Conservation (phyloP, 2,797 vertebrate species). For the Alfaro cultratus region DNA sequence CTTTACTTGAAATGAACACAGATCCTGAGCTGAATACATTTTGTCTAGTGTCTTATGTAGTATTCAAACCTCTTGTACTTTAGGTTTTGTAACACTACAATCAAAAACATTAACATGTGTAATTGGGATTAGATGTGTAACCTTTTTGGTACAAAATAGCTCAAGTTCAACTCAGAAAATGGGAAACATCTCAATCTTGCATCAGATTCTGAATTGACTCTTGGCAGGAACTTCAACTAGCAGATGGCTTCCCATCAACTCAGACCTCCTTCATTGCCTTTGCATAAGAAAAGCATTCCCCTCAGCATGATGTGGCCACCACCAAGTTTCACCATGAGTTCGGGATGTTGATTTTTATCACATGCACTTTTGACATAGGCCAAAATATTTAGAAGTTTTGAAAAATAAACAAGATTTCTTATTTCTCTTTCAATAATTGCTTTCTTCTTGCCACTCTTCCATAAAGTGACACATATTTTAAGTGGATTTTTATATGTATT, state of each 20-base stretch:
- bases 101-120: not conserved
- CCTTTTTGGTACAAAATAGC: not conserved
- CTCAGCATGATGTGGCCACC: not conserved
- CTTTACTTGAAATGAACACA: constrained; percentile 2
- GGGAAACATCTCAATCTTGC: not conserved
- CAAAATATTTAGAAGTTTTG: not conserved
- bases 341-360: not conserved
- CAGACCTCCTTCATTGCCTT: not conserved
- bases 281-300: not conserved
- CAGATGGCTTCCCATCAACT: not conserved
- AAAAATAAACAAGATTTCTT: not conserved
- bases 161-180: not conserved
- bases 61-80: not conserved
- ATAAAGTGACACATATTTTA: not conserved
- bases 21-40: constrained; percentile 10
- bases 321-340: not conserved
- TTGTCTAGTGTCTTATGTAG: not conserved
- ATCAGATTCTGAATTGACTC: not conserved
- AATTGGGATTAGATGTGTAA: not conserved
- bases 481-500: too few species aligned
- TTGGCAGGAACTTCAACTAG: not conserved
- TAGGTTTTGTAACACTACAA: not conserved
- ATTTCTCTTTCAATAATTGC: not conserved
- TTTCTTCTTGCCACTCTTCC: not conserved
- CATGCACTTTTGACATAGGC: not conserved